Evolutionary conservation across 2,797 vertebrate genomes (phyloP).

Genomic region (Rhabdophis nuchalis): DNA sequence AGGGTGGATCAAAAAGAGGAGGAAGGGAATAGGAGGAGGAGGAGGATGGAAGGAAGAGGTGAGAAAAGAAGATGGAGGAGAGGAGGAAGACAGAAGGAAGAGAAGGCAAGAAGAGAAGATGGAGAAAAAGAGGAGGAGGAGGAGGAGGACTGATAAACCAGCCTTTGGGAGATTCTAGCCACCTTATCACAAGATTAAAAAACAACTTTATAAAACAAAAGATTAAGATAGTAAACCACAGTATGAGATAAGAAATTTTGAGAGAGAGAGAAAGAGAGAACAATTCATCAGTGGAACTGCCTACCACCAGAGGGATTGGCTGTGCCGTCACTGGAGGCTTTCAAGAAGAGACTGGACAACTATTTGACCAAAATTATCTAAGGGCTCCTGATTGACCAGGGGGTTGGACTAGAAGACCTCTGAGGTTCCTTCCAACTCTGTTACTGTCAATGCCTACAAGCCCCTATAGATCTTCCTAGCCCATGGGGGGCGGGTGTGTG

Average conservation of each 20-base stretch:
- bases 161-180: too few species aligned
- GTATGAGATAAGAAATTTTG: background rate
- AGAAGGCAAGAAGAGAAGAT: too few species aligned
- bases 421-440: background rate
- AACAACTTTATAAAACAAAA: background rate
- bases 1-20: background rate
- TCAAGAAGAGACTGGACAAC: background rate
- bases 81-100: too few species aligned
- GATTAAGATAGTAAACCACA: background rate
- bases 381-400: background rate
- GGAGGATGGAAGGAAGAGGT: too few species aligned
- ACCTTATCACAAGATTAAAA: background rate
- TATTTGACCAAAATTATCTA: background rate
- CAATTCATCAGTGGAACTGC: background rate
- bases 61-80: too few species aligned
- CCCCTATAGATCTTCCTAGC: background rate
- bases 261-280: background rate
- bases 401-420: background rate
- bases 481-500: too few species aligned
- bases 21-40: too few species aligned
- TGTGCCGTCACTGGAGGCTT: too few species aligned
- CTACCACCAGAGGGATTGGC: too few species aligned
- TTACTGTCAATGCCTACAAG: background rate
- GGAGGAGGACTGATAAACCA: background rate
- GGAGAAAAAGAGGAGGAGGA: fast-evolving